Evolutionary conservation across 2,888 invertebrate genomes (phyloP).

Genomic region (Strigamia maritima): DNA sequence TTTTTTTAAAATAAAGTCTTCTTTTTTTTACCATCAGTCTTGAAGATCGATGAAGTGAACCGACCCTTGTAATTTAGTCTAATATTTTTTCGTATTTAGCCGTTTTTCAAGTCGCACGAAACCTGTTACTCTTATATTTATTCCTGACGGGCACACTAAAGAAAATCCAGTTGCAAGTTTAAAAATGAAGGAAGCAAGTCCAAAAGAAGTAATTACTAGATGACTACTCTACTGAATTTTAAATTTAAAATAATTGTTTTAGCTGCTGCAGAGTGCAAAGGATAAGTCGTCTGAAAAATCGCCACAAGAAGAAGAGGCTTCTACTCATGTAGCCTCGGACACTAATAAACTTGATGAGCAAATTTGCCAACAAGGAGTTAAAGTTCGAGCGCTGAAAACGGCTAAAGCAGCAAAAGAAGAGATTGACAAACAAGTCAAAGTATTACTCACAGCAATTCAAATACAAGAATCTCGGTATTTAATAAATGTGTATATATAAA

Average conservation of each 20-base stretch:
- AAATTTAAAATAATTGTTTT: neutral
- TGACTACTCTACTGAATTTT: too few relatives aligned
- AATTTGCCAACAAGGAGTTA: constrained; percentile 60
- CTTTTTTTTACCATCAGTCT: too few relatives aligned
- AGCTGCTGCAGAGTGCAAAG: constrained; percentile 37
- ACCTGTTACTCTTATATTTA: constrained; percentile 81
- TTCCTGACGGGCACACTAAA: constrained; percentile 92
- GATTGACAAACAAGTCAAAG: constrained; percentile 18
- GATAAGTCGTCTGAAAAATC: constrained; percentile 52
- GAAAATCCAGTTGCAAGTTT: constrained; percentile 61
- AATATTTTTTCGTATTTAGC: too few relatives aligned
- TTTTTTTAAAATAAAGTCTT: too few relatives aligned
- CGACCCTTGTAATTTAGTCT: too few relatives aligned
- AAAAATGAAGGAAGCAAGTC: constrained; percentile 36
- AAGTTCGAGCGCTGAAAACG: constrained; percentile 68
- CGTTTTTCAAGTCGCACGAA: constrained; percentile 66
- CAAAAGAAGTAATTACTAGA: constrained; percentile 35
- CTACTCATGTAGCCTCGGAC: neutral
- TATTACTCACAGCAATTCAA: neutral
- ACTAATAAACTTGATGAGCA: constrained; percentile 37
- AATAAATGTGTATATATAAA: too few relatives aligned
- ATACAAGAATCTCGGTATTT: neutral
- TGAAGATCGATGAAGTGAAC: too few relatives aligned
- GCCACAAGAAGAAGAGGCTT: constrained; percentile 44
- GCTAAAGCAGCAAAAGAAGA: constrained; percentile 64